Evolutionary conservation across 2,888 invertebrate species (phyloP).

Genomic region (Loripinus fragilis): DNA sequence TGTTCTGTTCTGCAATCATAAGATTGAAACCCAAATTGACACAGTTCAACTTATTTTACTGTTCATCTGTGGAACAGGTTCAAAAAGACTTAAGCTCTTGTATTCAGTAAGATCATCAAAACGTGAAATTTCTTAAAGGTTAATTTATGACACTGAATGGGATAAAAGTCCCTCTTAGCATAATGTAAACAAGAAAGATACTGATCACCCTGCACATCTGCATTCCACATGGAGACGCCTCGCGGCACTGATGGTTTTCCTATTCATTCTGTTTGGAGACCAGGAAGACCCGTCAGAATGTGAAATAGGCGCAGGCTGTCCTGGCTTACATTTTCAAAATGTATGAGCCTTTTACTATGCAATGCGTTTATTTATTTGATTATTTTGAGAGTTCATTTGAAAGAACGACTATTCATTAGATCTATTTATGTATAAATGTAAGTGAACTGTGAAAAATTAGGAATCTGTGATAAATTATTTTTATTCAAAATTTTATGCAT

Average conservation of each 20-base stretch:
- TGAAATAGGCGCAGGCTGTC: not conserved
- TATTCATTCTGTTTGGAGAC: not conserved
- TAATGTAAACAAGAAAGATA: not conserved
- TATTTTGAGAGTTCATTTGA: conserved; percentile 14
- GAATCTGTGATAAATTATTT: not conserved
- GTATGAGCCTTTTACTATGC: not conserved
- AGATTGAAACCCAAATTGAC: too few species aligned
- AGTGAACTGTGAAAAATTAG: not conserved
- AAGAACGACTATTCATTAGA: not conserved
- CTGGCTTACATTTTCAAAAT: not conserved
- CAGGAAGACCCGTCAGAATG: not conserved
- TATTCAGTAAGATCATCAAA: not conserved
- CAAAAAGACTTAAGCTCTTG: not conserved
- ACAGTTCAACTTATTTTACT: too few species aligned
- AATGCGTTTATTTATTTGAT: conserved; percentile 7
- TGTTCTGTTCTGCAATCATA: too few species aligned
- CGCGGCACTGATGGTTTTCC: not conserved
- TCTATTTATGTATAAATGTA: conserved; percentile 2
- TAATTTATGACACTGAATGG: not conserved
- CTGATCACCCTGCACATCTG: not conserved
- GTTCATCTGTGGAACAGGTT: too few species aligned
- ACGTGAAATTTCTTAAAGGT: not conserved
- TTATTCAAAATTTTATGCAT: too few species aligned
- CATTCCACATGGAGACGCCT: not conserved
- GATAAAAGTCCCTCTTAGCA: not conserved